Conservation (phyloP, 2,888 invertebrate species). For the Sceliomorpha sp. region DNA sequence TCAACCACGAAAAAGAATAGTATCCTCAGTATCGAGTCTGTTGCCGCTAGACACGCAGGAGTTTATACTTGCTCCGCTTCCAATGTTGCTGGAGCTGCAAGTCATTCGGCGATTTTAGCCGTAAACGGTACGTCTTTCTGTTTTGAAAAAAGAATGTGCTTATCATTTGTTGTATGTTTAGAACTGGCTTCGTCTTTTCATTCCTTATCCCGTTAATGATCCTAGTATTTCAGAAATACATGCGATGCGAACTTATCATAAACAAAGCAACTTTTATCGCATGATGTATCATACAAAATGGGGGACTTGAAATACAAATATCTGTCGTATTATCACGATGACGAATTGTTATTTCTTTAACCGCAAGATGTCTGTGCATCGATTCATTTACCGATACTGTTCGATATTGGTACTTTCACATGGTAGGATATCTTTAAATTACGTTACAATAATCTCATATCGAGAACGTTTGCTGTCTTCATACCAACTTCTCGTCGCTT, state of each 20-base stretch:
- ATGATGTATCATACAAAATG: no score
- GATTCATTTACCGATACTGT: no score
- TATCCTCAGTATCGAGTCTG: slow-evolving; percentile 82
- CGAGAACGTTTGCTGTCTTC: slow-evolving; percentile 37
- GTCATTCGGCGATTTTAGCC: slow-evolving; percentile 81
- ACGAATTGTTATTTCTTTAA: no score
- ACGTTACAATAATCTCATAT: neutral
- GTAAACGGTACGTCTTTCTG: slow-evolving; percentile 81
- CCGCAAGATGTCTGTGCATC: no score
- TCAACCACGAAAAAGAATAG: slow-evolving; percentile 81
- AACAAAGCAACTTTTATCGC: no score
- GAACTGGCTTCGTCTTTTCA: no score
- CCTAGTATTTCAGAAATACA: no score
- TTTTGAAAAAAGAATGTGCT: neutral
- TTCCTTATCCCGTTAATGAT: no score
- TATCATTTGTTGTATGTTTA: neutral
- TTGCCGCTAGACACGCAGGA: slow-evolving; percentile 81
- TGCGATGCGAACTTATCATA: no score
- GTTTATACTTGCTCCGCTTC: slow-evolving; percentile 82
- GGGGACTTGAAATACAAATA: no score
- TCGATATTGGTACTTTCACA: neutral
- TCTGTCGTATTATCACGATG: no score
- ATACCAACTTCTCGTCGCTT: slow-evolving; percentile 44
- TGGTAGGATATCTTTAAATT: neutral
- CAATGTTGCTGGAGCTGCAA: slow-evolving; percentile 82